Conservation (phyloP, 2,113 vertebrate genomes). For the Holacanthus passer region DNA sequence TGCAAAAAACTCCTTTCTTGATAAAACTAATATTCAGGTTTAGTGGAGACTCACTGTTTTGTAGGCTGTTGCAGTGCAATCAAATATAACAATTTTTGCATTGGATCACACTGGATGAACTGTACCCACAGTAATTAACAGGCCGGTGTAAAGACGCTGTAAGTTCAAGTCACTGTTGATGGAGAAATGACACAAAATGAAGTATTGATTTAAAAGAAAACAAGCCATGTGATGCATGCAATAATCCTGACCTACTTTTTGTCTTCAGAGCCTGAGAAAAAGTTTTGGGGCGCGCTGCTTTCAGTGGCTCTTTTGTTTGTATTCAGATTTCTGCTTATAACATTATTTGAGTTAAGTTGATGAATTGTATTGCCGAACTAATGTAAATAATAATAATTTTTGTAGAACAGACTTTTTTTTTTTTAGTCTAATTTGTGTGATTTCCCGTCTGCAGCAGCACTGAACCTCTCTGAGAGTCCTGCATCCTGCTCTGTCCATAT, state of each 20-base stretch:
- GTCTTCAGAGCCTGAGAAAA: not conserved
- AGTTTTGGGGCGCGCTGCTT: not conserved
- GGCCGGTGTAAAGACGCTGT: not conserved
- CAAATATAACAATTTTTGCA: not conserved
- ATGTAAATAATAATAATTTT: not conserved
- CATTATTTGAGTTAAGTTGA: not conserved
- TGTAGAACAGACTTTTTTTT: not conserved
- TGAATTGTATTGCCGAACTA: not conserved
- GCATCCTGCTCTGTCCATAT: not conserved
- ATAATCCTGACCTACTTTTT: not conserved
- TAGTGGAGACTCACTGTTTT: not conserved
- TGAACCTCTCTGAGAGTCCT: not conserved
- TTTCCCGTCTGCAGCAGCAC: conserved; percentile 8
- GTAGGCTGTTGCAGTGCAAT: too few species aligned
- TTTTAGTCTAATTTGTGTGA: conserved; percentile 4
- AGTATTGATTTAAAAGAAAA: too few species aligned
- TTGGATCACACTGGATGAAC: not conserved
- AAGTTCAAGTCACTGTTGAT: not conserved
- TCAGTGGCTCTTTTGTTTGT: not conserved
- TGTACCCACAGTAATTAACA: not conserved
- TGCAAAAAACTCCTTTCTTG: not conserved
- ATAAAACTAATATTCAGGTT: not conserved
- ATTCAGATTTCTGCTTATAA: too few species aligned
- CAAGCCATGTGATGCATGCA: not conserved
- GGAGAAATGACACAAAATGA: too few species aligned